A percentile compares a stretch with the other conserved stretches of the same genome.
phyloP scores from a whole-genome alignment of 2,888 invertebrate species.

The Therioaphis trifolii region DNA sequence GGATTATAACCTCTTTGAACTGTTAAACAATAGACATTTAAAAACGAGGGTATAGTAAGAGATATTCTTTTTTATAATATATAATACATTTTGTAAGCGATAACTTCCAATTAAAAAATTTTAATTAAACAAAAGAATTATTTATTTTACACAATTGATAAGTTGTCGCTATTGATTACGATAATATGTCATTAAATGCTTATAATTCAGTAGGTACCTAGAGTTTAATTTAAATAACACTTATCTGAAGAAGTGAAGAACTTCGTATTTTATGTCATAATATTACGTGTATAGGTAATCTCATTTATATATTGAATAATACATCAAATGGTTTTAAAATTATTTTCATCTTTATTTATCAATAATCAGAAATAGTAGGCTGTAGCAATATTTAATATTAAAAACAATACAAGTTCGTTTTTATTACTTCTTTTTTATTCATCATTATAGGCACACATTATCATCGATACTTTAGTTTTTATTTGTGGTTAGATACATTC shows the following conservation, averaged over 20 bases:
- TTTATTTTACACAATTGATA: too few species aligned
- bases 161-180: too few species aligned
- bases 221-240: too few species aligned
- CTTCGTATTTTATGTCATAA: too few species aligned
- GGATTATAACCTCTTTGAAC: too few species aligned
- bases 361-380: background rate
- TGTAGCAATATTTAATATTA: background rate
- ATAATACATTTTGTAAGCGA: too few species aligned
- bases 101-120: constrained; percentile 25
- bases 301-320: background rate
- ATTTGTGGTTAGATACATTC: background rate
- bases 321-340: background rate
- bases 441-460: background rate
- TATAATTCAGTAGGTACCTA: too few species aligned
- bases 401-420: background rate
- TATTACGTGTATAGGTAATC: too few species aligned
- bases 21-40: constrained; percentile 25
- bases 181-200: too few species aligned
- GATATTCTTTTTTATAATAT: background rate
- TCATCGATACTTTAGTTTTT: background rate
- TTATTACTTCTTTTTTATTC: constrained; percentile 36
- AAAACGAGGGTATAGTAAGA: background rate
- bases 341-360: background rate
- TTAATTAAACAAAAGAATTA: too few species aligned
- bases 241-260: too few species aligned